Evolutionary conservation across 2,113 vertebrate species (phyloP), one percentile per base, ranked within the genome.

Genomic region (Myrmecophaga tridactyla): DNA sequence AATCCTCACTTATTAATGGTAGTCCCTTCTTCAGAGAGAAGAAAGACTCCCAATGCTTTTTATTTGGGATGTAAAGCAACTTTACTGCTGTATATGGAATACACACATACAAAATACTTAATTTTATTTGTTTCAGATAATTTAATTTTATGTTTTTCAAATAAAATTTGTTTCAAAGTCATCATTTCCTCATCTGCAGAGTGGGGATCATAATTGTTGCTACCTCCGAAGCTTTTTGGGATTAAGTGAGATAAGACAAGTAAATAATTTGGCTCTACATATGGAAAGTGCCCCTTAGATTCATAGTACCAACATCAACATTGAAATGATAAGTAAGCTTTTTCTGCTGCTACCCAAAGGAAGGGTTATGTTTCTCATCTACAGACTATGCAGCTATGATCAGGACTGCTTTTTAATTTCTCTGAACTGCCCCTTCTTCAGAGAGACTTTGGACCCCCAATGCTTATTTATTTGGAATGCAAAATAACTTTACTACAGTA

Each of bases 261-360:
- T 17, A 78, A 51, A 63, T 34, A 39, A 20, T 31, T 34, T 18
- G 29, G 21, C 39, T 15, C 1, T 36, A 39, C 12, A 4, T 7
- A 6, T 4, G 23, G 20, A 34, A 65, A 73, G 29, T 51, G 31
- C 75, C 80, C 51, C 36, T n/a, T 2, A 75, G 34, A 9, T 39
- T 20, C 7, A 0, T 7, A 1, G 36, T 4, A 6, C 25, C 29
- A 41, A 4, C 3, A 13, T 4, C 4, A 1, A 8, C 53, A 1
- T 17, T 8, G 12, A 53, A 62, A 36, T 17, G n/a, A 36, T 21
- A 13, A 4, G 20, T 20, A 11, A 7, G 18, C 27, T 23, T 77
- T 31, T 53, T 15, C 2, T 3, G 36, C 39, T 39, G 6, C 23
- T 9, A 15, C 34, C 41, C 29, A 29, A 17, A 34, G 48, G 6